A percentile compares a stretch with the other conserved stretches of the same genome.
Conservation (phyloP, 2,113 vertebrate species). For the Colossoma macropomum region DNA sequence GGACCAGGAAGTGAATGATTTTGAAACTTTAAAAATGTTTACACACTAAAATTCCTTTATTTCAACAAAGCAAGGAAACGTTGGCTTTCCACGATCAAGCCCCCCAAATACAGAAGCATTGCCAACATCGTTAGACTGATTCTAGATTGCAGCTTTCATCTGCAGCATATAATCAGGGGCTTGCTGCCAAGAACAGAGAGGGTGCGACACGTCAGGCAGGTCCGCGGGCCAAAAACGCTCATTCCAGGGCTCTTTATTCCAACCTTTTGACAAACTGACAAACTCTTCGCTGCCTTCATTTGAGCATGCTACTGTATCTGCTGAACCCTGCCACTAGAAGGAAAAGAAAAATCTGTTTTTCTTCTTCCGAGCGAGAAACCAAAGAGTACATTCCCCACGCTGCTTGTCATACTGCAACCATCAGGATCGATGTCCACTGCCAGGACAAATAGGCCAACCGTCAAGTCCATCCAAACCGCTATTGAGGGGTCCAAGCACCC, state of each 20-base stretch:
- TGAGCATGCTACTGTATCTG: neutral
- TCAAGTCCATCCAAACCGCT: constrained; percentile 22
- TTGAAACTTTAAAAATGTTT: too few relatives aligned
- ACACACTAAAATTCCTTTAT: too few relatives aligned
- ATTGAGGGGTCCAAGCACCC: neutral
- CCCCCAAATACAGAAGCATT: neutral
- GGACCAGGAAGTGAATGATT: too few relatives aligned
- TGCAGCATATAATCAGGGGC: neutral
- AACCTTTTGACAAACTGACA: constrained; percentile 18
- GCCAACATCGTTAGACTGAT: neutral
- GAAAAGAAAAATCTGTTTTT: constrained; percentile 35
- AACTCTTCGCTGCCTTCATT: constrained; percentile 1
- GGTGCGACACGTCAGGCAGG: constrained; percentile 32
- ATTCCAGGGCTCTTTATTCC: neutral
- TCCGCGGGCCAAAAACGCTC: neutral
- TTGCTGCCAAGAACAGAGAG: neutral
- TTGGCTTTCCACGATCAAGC: neutral
- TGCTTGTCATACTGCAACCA: constrained; percentile 17
- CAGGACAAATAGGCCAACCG: constrained; percentile 26
- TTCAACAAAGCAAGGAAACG: too few relatives aligned
- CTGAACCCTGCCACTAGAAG: constrained; percentile 25
- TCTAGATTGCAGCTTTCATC: neutral
- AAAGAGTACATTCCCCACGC: constrained; percentile 1
- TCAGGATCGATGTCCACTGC: constrained; percentile 4
- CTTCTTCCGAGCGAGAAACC: constrained; percentile 26